Evolutionary conservation across 35 echinoderm and acorn worm species (phyloP).

Genomic region (Stichopus chloronotus): DNA sequence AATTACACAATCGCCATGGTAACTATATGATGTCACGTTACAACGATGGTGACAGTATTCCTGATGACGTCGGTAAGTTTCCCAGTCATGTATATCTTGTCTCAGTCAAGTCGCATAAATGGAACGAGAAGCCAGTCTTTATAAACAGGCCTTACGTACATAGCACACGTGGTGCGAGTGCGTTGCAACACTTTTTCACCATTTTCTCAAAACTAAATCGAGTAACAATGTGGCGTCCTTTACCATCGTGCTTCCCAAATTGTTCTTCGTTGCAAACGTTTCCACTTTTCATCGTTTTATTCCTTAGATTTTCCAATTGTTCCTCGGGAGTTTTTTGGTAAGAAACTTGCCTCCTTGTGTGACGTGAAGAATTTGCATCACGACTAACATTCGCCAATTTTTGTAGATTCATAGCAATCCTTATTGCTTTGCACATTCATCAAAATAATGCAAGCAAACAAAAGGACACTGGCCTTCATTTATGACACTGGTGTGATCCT

Average conservation of each 20-base stretch:
- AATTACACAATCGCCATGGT: constrained; percentile 47
- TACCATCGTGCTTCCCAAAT: no score
- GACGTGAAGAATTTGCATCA: background rate
- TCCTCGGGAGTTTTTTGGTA: constrained; percentile 53
- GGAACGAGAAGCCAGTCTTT: no score
- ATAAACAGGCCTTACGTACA: no score
- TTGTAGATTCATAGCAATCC: background rate
- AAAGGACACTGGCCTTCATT: no score
- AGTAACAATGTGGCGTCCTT: no score
- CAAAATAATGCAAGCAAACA: background rate
- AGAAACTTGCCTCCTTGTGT: constrained; percentile 1
- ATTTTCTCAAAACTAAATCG: no score
- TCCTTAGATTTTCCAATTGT: constrained; percentile 32
- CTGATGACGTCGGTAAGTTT: constrained; percentile 83
- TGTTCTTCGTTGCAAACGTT: no score
- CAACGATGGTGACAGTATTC: constrained; percentile 71
- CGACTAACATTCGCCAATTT: background rate
- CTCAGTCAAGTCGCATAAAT: background rate
- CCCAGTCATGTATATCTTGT: background rate
- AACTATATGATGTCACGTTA: constrained; percentile 70
- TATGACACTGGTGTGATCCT: no score
- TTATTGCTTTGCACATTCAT: background rate
- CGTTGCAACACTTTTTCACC: no score
- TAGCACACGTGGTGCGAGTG: no score
- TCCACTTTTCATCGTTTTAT: background rate